Evolutionary conservation across 2,113 vertebrate species (phyloP).

Genomic region (Pao palembangensis): DNA sequence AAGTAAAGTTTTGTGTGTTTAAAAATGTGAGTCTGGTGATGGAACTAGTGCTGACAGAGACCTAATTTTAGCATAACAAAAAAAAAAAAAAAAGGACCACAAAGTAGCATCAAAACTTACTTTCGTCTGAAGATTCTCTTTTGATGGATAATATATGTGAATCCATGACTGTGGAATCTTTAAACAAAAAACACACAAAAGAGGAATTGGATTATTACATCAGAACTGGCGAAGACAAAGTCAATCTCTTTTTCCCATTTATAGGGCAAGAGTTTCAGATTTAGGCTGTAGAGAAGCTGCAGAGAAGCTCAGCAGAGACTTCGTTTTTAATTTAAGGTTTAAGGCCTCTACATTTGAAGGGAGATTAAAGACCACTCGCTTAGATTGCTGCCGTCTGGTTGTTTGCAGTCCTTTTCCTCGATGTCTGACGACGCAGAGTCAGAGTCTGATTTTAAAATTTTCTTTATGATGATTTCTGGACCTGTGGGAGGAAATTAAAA

Average conservation of each 20-base stretch:
- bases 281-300: too few species aligned
- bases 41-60: not conserved
- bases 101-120: conserved; percentile 34
- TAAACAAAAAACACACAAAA: conserved; percentile 1
- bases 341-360: too few species aligned
- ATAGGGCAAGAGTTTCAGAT: too few species aligned
- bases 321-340: too few species aligned
- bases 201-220: too few species aligned
- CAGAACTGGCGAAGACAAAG: too few species aligned
- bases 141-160: conserved; percentile 46
- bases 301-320: too few species aligned
- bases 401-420: conserved; percentile 8
- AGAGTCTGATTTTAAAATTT: conserved; percentile 35
- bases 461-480: conserved; percentile 11
- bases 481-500: conserved; percentile 16
- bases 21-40: not conserved
- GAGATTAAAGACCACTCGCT: conserved; percentile 19
- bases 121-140: conserved; percentile 47
- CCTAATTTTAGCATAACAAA: not conserved
- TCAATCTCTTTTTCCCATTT: too few species aligned
- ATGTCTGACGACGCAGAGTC: conserved; percentile 1
- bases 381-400: not conserved
- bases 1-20: not conserved
- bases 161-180: conserved; percentile 53
- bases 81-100: not conserved